Evolutionary conservation across 1,140 invertebrate genomes (phyloP).

Genomic region (Caenorhabditis elegans): DNA sequence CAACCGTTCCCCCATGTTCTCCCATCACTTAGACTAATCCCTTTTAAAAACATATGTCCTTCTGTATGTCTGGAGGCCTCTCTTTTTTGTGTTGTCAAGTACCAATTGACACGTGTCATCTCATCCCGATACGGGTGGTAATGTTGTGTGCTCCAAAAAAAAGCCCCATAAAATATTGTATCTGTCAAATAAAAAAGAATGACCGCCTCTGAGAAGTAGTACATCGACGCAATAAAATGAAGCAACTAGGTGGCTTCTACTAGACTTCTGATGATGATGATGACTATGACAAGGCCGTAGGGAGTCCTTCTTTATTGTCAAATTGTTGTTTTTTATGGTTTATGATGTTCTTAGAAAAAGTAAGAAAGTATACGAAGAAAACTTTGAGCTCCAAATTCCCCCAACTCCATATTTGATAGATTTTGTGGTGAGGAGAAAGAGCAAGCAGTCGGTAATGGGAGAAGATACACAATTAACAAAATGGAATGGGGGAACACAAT

Average conservation of each 20-base stretch:
- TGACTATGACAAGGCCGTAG: background rate
- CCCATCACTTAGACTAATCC: background rate
- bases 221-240: background rate
- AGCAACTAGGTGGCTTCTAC: background rate
- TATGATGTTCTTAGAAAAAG: background rate
- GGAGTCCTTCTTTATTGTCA: background rate
- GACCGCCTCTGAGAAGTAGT: no score
- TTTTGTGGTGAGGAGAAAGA: no score
- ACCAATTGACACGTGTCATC: slow-evolving; percentile 21
- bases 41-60: slow-evolving; percentile 18
- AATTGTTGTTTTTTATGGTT: slow-evolving; percentile 9
- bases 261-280: background rate
- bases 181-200: background rate
- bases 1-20: background rate
- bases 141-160: background rate
- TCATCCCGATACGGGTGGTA: background rate
- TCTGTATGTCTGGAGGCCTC: no score
- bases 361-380: no score
- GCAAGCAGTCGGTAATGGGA: background rate
- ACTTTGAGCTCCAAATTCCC: no score
- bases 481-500: background rate
- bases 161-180: background rate
- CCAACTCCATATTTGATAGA: background rate
- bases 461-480: slow-evolving; percentile 30
- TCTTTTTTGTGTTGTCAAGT: background rate